These are phyloP conservation scores for Pogona vitticeps DNA, from an alignment of 2,113 vertebrate genomes.

Conservation along the genomic window DNA sequence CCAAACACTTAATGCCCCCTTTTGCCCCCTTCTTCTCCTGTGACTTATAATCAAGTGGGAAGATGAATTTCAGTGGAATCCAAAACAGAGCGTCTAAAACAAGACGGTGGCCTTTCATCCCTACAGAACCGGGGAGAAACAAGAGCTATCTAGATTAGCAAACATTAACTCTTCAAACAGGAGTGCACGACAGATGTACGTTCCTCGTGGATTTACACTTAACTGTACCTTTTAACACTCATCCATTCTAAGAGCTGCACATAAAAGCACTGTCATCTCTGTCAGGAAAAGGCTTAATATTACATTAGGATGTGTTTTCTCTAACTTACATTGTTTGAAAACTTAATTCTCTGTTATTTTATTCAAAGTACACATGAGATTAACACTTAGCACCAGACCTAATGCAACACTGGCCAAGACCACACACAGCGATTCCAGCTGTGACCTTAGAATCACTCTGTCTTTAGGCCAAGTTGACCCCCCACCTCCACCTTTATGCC, in stretches of 20 bases:
- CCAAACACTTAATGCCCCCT: conserved; percentile 27
- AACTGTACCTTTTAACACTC: conserved; percentile 49
- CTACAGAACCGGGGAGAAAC: conserved; percentile 68
- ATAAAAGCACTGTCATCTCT: conserved; percentile 34
- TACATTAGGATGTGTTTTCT: conserved; percentile 16
- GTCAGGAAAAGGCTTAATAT: conserved; percentile 37
- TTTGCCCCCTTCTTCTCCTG: conserved; percentile 26
- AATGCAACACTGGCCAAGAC: conserved; percentile 22
- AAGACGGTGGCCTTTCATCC: conserved; percentile 75
- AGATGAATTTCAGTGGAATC: conserved; percentile 54
- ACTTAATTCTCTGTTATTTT: conserved; percentile 39
- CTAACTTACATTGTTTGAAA: conserved; percentile 22
- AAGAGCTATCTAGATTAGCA: conserved; percentile 64
- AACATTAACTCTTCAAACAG: conserved; percentile 63
- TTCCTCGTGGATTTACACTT: conserved; percentile 40
- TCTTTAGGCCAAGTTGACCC: conserved; percentile 37
- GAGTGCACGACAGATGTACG: conserved; percentile 57
- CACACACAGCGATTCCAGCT: conserved; percentile 44
- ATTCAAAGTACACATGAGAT: conserved; percentile 15
- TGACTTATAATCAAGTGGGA: conserved; percentile 40
- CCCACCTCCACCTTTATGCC: conserved; percentile 9
- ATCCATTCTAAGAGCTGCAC: conserved; percentile 36
- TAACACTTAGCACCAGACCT: conserved; percentile 12
- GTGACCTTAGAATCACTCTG: conserved; percentile 28
- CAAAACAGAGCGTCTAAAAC: conserved; percentile 57